Conservation (phyloP, 64 coral and sea anemone species). For the Actinia equina region DNA sequence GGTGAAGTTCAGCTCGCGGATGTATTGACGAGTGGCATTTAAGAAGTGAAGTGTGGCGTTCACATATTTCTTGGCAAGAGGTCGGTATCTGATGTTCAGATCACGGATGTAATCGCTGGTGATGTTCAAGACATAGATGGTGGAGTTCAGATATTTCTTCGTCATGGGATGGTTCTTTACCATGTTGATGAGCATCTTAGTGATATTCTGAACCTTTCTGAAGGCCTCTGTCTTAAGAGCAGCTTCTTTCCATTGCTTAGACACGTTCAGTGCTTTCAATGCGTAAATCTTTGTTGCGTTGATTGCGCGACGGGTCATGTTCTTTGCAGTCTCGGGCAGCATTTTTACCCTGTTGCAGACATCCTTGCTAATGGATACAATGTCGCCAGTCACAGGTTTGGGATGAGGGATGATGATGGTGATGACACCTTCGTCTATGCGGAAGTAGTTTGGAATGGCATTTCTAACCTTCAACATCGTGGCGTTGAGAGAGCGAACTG, state of each 20-base stretch:
- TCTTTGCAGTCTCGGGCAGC: constrained; percentile 23
- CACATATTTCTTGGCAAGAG: not conserved
- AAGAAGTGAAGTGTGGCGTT: not conserved
- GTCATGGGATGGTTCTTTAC: constrained; percentile 59
- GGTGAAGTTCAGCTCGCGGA: not conserved
- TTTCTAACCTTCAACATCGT: constrained; percentile 31
- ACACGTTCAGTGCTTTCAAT: constrained; percentile 25
- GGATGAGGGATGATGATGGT: constrained; percentile 64
- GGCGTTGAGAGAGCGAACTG: constrained; percentile 30
- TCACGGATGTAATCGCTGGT: constrained; percentile 34
- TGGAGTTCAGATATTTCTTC: constrained; percentile 18
- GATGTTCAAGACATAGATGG: constrained; percentile 49
- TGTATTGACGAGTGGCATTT: not conserved
- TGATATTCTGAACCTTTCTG: constrained; percentile 38
- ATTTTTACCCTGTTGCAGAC: constrained; percentile 43
- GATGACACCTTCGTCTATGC: constrained; percentile 46
- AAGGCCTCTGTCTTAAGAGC: constrained; percentile 21
- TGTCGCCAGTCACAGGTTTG: constrained; percentile 38
- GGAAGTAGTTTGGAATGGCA: constrained; percentile 62
- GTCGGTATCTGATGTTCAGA: constrained; percentile 4
- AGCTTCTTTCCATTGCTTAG: constrained; percentile 19
- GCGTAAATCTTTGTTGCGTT: constrained; percentile 41
- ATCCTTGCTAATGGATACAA: constrained; percentile 34
- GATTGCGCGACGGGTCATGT: constrained; percentile 48
- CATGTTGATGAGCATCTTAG: constrained; percentile 43